Conservation (phyloP, 2,888 invertebrate genomes). For the Scaptomyza tumidula region DNA sequence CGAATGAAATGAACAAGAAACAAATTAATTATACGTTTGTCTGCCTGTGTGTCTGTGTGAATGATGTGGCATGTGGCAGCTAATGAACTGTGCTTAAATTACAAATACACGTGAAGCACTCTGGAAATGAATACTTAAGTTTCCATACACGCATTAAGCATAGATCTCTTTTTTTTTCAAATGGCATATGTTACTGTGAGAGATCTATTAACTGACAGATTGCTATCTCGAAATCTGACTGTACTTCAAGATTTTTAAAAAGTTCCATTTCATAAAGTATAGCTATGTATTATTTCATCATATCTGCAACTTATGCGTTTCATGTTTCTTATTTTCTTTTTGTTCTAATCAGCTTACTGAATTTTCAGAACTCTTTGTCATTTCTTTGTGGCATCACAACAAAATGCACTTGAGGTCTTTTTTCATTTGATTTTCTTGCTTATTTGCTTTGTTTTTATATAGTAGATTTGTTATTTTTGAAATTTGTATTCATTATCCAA, state of each 20-base stretch:
- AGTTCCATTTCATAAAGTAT: neutral
- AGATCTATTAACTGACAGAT: too few relatives aligned
- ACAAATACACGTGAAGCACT: neutral
- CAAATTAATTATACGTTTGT: conserved; percentile 25
- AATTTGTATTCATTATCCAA: conserved; percentile 69
- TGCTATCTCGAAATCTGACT: too few relatives aligned
- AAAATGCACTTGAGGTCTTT: conserved; percentile 19
- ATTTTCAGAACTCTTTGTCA: conserved; percentile 20
- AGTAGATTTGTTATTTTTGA: conserved; percentile 5
- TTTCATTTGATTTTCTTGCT: conserved; percentile 5
- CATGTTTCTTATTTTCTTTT: conserved; percentile 21
- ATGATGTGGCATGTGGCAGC: conserved; percentile 15
- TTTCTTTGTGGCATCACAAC: neutral
- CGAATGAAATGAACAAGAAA: conserved; percentile 28
- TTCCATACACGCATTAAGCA: too few relatives aligned
- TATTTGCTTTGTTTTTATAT: neutral
- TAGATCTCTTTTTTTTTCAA: too few relatives aligned
- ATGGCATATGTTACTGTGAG: too few relatives aligned
- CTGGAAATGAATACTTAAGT: too few relatives aligned
- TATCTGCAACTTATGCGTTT: conserved; percentile 33
- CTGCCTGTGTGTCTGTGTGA: neutral
- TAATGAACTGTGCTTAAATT: conserved; percentile 34
- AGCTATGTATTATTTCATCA: conserved; percentile 14
- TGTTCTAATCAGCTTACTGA: neutral
- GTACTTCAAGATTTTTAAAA: too few relatives aligned